Conservation (phyloP, 2,113 vertebrate species). For the Origma solitaria region DNA sequence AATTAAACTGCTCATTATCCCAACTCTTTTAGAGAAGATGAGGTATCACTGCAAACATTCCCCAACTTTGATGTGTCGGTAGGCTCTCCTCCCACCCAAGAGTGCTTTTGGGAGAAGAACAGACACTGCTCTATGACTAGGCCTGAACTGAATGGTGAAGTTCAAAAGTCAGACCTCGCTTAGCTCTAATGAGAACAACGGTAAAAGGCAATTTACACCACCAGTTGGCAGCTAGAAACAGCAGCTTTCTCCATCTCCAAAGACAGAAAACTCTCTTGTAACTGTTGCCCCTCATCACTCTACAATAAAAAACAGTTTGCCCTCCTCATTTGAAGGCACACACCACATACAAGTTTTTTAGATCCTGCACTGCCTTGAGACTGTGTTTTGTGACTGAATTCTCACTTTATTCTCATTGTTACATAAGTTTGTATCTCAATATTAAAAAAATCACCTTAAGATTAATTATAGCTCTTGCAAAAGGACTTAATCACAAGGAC, state of each 20-base stretch:
- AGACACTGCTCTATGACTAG: background rate
- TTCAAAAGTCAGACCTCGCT: background rate
- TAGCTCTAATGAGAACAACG: background rate
- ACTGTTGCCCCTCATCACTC: background rate
- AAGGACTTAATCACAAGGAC: background rate
- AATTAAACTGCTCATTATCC: background rate
- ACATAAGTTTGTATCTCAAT: background rate
- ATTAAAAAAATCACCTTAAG: background rate
- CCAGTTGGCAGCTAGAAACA: background rate
- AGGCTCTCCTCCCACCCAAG: background rate
- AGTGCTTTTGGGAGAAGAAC: background rate
- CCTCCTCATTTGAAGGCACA: background rate
- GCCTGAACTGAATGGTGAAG: background rate
- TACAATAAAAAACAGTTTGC: background rate
- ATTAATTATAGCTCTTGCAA: background rate
- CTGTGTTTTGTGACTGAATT: background rate
- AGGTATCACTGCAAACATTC: background rate
- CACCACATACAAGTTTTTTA: background rate
- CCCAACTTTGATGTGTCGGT: background rate
- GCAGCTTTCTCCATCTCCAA: background rate
- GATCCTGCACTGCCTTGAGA: background rate
- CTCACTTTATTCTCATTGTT: background rate
- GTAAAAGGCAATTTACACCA: background rate
- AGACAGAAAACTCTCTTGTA: background rate
- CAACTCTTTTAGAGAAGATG: background rate